These are phyloP conservation scores for Xanthorhoe spadicearia DNA, from an alignment of 2,888 invertebrate genomes.

Conservation along the genomic window DNA sequence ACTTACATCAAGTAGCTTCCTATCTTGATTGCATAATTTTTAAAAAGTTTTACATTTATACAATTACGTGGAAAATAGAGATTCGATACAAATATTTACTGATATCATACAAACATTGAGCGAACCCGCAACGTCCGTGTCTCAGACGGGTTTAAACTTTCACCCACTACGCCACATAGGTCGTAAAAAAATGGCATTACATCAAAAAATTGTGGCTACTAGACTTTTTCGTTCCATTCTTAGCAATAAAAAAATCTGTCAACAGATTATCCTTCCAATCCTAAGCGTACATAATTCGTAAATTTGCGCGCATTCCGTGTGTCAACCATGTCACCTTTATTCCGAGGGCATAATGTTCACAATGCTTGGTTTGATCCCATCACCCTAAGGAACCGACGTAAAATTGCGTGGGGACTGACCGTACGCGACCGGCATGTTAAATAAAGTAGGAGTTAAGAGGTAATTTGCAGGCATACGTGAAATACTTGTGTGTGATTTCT, in stretches of 20 bases:
- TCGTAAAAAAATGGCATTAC: no score
- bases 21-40: no score
- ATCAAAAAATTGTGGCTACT: neutral
- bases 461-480: conserved; percentile 39
- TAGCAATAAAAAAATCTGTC: neutral
- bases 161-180: no score
- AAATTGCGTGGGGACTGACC: conserved; percentile 60
- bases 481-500: conserved; percentile 26
- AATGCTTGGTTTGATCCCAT: conserved; percentile 49
- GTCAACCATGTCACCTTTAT: conserved; percentile 21
- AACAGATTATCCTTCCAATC: neutral
- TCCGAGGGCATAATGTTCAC: conserved; percentile 12
- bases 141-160: no score
- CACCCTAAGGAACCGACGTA: conserved; percentile 50
- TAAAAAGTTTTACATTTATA: no score
- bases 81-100: no score
- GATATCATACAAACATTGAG: no score
- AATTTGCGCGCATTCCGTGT: conserved; percentile 9
- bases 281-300: conserved; percentile 12
- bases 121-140: no score
- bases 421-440: conserved; percentile 46
- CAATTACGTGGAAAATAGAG: no score
- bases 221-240: neutral
- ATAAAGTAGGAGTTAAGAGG: conserved; percentile 52
- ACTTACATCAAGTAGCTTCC: no score